Base-by-base conservation (phyloP, 2,113 vertebrate genomes). In the Drymodes brunneopygia region DNA sequence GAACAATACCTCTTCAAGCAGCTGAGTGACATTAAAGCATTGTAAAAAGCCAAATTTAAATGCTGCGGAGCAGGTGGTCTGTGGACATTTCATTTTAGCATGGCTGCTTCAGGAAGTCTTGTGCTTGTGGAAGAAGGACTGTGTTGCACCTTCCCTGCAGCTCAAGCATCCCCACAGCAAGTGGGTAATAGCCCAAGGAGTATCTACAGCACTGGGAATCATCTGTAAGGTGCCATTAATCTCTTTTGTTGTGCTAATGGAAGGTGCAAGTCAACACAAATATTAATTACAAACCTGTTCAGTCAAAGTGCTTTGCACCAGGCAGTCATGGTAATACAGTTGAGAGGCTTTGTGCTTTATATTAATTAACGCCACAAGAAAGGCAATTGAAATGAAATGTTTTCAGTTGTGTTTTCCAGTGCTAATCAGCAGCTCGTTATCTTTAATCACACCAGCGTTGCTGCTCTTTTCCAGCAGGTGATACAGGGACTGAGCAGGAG, bases 361-460 rank as follows among this genome's bases (percentile, higher is more conserved):
- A 87, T 84, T 88, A 91, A 97, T 96, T 94, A 91, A 90, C 83
- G 86, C 73, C 40, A 92, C 71, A 88, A 93, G 90, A 90, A 96
- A 96, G 71, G 74, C 88, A 93, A 94, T 88, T 66, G 90, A 90
- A 97, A 90, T 91, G 22, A 96, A 94, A 92, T 96, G 92, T 97
- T 97, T 97, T 92, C 93, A 47, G 81, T 88, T 93, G 84, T 77
- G 74, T 86, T 94, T 86, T 73, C 65, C 47, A 72, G 64, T 27
- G 61, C 82, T 94, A 97, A 97, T 97, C 96, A 97, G 91, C 44
- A 61, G 80, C 83, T 97, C 77, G 38, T 97, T 96, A 97, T 62
- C 91, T 93, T 91, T 92, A 96, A 96, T 97, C 79, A 85, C 66
- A 58, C 11, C 3, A 1, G 19, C 18, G 7, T 6, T 66, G 35